Conservation (phyloP, 2,888 invertebrate species). For the Tubulanus polymorphus region DNA sequence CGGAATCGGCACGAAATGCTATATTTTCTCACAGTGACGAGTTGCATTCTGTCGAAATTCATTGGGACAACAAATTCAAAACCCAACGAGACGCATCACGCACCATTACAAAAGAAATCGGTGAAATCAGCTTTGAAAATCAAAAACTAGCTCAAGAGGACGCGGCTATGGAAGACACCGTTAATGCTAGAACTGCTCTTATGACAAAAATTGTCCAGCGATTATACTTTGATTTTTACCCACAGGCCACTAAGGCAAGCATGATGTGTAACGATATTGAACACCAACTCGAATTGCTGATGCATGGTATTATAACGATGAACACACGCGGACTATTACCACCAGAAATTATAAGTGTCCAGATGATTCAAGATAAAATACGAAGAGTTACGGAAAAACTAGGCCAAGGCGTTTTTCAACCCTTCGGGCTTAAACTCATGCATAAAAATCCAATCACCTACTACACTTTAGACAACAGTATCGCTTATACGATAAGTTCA, state of each 20-base stretch:
- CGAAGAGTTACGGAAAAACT: neutral
- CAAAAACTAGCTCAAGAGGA: neutral
- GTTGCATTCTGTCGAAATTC: neutral
- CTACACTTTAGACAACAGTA: neutral
- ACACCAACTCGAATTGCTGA: no score
- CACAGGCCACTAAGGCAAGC: no score
- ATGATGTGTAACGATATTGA: no score
- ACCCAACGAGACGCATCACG: neutral
- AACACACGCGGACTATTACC: neutral
- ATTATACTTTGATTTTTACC: no score
- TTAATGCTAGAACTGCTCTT: no score
- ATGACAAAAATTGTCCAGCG: neutral
- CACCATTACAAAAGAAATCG: neutral
- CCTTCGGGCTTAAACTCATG: neutral
- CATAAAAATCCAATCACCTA: neutral
- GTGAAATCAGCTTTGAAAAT: neutral
- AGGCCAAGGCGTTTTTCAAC: neutral
- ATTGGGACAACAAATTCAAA: neutral
- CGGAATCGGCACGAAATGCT: neutral
- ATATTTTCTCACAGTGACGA: neutral
- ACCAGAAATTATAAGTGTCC: neutral
- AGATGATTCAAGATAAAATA: no score
- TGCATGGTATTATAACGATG: no score
- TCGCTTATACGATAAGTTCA: neutral
- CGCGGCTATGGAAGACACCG: neutral